Percentiles rank a stretch among this genome's conserved stretches.
Conservation (phyloP, 1,140 invertebrate genomes). For the Zaprionus camerounensis region DNA sequence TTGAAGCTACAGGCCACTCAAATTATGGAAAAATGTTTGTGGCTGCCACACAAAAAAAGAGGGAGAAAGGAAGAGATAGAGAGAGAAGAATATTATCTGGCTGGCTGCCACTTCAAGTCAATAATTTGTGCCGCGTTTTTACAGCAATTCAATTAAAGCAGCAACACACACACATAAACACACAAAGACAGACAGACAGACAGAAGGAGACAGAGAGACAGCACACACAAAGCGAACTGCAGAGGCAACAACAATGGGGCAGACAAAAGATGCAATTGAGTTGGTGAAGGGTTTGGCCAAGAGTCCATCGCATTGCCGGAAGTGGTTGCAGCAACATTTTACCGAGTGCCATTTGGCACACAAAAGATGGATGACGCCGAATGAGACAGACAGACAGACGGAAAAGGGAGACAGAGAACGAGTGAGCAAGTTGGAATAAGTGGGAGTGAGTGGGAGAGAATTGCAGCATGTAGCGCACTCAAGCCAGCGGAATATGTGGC, state of each 20-base stretch:
- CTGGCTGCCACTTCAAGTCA: conserved; percentile 47
- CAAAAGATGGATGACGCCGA: conserved; percentile 33
- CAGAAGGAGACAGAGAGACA: background rate
- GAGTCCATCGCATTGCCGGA: conserved; percentile 51
- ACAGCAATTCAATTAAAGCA: conserved; percentile 59
- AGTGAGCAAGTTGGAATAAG: too few species aligned
- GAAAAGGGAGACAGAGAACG: background rate
- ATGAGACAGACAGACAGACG: conserved; percentile 8
- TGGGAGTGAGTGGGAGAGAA: background rate
- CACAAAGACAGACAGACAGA: background rate
- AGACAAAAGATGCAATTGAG: conserved; percentile 56
- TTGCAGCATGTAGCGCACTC: conserved; percentile 1
- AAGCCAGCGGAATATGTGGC: conserved; percentile 32
- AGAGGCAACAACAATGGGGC: conserved; percentile 16
- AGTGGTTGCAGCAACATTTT: conserved; percentile 60
- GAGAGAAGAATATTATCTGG: conserved; percentile 35
- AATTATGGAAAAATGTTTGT: conserved; percentile 53
- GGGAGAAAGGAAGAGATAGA: background rate
- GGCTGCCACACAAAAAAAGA: conserved; percentile 28
- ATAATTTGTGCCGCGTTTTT: conserved; percentile 63
- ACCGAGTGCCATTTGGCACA: conserved; percentile 60
- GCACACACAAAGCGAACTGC: conserved; percentile 3
- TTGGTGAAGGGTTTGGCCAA: conserved; percentile 46
- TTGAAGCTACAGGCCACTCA: conserved; percentile 53
- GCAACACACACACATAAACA: conserved; percentile 8